A percentile compares a stretch with the other conserved stretches of the same genome.
Evolutionary conservation across 2,888 invertebrate genomes (phyloP).

Genomic region (Erebia ligea): DNA sequence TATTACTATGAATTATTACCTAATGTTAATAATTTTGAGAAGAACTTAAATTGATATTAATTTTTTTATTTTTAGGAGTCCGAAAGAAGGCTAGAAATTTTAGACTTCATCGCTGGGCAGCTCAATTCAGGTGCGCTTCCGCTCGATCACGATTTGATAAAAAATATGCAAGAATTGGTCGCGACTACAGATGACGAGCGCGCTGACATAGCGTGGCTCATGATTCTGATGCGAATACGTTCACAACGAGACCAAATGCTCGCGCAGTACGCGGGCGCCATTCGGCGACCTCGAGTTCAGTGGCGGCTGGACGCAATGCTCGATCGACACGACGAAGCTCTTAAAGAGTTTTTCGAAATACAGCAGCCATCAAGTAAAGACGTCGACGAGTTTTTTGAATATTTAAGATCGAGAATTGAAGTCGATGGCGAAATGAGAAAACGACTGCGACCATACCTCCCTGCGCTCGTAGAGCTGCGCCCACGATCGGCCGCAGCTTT

Average conservation of each 20-base stretch:
- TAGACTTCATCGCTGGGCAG: constrained; percentile 71
- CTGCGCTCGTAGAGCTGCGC: constrained; percentile 55
- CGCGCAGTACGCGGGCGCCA: constrained; percentile 45
- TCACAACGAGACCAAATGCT: constrained; percentile 46
- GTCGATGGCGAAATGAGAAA: constrained; percentile 45
- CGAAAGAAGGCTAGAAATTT: constrained; percentile 63
- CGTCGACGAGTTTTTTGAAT: constrained; percentile 69
- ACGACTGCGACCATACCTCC: constrained; percentile 51
- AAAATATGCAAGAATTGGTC: constrained; percentile 55
- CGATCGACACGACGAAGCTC: constrained; percentile 52
- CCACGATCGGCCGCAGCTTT: constrained; percentile 65
- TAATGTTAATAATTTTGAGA: too few relatives aligned
- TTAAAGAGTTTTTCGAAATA: constrained; percentile 62
- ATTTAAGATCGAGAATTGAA: constrained; percentile 53
- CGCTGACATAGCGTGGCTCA: constrained; percentile 68
- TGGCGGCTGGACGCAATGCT: constrained; percentile 60
- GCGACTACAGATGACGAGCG: constrained; percentile 57
- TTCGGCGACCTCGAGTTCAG: constrained; percentile 58
- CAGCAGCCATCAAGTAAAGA: constrained; percentile 57
- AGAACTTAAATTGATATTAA: not conserved
- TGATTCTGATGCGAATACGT: constrained; percentile 50
- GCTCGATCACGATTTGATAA: constrained; percentile 61
- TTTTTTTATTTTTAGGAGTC: constrained; percentile 54
- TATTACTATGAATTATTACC: too few relatives aligned
- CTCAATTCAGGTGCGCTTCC: constrained; percentile 66